Percentiles rank a stretch among this genome's conserved stretches.
Conservation (phyloP, 1,140 invertebrate genomes). For the Colletes gigas region DNA sequence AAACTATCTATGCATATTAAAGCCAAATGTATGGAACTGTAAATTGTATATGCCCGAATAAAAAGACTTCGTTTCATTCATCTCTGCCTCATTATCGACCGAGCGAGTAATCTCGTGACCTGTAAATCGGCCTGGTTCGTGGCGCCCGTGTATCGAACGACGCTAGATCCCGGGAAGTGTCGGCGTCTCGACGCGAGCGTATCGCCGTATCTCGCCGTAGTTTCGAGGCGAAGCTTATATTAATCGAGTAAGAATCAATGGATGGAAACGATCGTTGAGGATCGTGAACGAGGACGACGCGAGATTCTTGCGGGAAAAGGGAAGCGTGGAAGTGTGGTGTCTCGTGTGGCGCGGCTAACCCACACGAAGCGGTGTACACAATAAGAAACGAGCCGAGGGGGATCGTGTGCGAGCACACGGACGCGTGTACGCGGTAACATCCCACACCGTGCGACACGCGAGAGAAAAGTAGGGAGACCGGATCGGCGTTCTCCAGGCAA, state of each 20-base stretch:
- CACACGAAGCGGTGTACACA: constrained; percentile 1
- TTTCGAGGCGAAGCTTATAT: too few relatives aligned
- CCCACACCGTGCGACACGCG: constrained; percentile 57
- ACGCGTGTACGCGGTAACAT: constrained; percentile 48
- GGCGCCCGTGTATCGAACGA: not conserved
- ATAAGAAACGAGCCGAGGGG: not conserved
- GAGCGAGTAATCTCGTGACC: not conserved
- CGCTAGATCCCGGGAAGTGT: not conserved
- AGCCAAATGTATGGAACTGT: too few relatives aligned
- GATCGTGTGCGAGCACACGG: not conserved
- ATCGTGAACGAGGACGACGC: constrained; percentile 3
- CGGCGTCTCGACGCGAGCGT: too few relatives aligned
- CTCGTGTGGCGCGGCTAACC: not conserved
- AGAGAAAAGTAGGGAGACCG: constrained; percentile 69
- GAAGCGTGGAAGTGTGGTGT: constrained; percentile 5
- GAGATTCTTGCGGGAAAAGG: not conserved
- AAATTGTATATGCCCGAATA: too few relatives aligned
- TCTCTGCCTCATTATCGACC: not conserved
- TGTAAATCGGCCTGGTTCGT: not conserved
- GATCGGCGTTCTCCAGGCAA: constrained; percentile 70
- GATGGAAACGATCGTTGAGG: too few relatives aligned
- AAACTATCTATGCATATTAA: too few relatives aligned
- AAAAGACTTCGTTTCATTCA: not conserved
- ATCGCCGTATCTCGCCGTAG: too few relatives aligned
- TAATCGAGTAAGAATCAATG: too few relatives aligned